These are phyloP conservation scores for Andrena minutula DNA, from an alignment of 2,888 invertebrate species.

Conservation along the genomic window DNA sequence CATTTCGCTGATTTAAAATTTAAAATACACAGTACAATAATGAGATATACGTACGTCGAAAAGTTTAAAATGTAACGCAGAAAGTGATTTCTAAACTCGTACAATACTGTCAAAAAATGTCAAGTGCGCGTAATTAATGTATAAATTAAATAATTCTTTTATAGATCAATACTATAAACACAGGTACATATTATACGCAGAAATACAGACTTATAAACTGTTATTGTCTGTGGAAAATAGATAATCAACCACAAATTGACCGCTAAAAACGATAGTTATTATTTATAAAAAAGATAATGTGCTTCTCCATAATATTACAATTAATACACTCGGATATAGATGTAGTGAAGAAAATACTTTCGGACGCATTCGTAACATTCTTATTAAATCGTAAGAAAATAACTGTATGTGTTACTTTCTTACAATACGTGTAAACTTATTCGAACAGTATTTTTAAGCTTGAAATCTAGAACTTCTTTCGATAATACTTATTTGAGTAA, in stretches of 20 bases:
- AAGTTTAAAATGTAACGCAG: slow-evolving; percentile 8
- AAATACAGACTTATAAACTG: neutral
- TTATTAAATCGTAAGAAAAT: slow-evolving; percentile 12
- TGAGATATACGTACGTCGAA: neutral
- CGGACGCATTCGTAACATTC: slow-evolving; percentile 2
- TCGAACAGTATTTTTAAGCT: slow-evolving; percentile 33
- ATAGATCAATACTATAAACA: slow-evolving; percentile 1
- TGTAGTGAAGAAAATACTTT: neutral
- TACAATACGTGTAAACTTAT: slow-evolving; percentile 29
- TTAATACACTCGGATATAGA: neutral
- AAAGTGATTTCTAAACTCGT: neutral
- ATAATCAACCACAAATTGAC: neutral
- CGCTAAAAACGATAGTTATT: neutral
- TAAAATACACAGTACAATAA: slow-evolving; percentile 6
- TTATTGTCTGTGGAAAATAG: slow-evolving; percentile 9
- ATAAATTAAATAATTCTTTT: slow-evolving; percentile 4
- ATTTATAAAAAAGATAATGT: neutral
- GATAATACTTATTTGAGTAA: slow-evolving; percentile 63
- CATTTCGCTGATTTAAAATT: slow-evolving; percentile 15
- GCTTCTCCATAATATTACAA: neutral
- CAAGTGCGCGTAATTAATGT: neutral
- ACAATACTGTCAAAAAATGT: slow-evolving; percentile 2
- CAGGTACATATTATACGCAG: slow-evolving; percentile 11
- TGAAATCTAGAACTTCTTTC: slow-evolving; percentile 42
- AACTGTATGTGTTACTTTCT: slow-evolving; percentile 2